These are phyloP conservation scores for Papilio machaon DNA, from an alignment of 1,140 invertebrate genomes.

Conservation along the genomic window DNA sequence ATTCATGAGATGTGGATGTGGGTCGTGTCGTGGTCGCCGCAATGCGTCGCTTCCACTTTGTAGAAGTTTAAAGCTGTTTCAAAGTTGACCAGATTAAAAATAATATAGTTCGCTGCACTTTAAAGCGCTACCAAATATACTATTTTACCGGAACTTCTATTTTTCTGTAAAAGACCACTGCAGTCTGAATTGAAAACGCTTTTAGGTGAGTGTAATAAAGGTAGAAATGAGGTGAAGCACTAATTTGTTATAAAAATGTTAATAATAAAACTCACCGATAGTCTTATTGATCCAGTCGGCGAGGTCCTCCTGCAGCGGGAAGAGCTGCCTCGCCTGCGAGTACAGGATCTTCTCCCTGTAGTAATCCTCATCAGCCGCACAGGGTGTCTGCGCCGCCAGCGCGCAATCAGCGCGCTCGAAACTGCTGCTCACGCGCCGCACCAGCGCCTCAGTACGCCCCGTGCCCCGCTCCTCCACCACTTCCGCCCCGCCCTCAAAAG, in stretches of 20 bases:
- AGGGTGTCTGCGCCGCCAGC: conserved; percentile 81
- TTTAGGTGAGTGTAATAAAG: no score
- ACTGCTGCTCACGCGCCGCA: conserved; percentile 78
- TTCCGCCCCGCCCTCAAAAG: conserved; percentile 66
- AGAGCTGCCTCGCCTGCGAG: conserved; percentile 89
- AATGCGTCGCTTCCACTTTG: neutral
- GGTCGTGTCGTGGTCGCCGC: neutral
- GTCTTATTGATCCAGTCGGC: conserved; percentile 94
- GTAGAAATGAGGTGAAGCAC: no score
- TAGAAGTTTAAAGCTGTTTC: neutral
- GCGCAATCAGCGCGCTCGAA: conserved; percentile 83
- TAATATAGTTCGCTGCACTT: neutral
- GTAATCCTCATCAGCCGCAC: conserved; percentile 87
- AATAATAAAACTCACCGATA: conserved; percentile 84
- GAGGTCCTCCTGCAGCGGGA: conserved; percentile 92
- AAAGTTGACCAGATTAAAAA: neutral
- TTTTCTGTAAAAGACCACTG: no score
- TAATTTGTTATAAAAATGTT: conserved; percentile 4
- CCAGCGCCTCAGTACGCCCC: conserved; percentile 71
- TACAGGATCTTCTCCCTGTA: conserved; percentile 89
- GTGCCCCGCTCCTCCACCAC: conserved; percentile 59
- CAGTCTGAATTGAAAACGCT: no score
- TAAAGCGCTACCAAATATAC: neutral
- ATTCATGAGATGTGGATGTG: neutral
- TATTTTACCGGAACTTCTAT: neutral